A percentile compares a stretch with the other conserved stretches of the same genome.
Evolutionary conservation across 2,888 invertebrate species (phyloP).

Genomic region (Coremacera marginata): DNA sequence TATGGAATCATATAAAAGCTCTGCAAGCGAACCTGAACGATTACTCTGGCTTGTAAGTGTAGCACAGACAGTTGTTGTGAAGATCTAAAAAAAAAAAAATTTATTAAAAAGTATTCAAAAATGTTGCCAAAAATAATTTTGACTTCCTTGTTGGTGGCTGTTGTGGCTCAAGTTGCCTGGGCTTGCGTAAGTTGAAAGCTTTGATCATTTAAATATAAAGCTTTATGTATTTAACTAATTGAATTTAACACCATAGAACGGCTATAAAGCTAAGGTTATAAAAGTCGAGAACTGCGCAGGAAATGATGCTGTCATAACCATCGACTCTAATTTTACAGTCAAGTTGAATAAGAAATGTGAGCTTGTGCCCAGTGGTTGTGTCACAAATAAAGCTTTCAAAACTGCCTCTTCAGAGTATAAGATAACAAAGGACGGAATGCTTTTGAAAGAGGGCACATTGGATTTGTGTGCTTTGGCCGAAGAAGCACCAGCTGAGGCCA

Average conservation of each 20-base stretch:
- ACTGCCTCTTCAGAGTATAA: conserved; percentile 66
- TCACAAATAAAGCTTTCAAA: conserved; percentile 66
- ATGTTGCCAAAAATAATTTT: conserved; percentile 41
- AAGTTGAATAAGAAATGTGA: conserved; percentile 69
- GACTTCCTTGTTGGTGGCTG: conserved; percentile 34
- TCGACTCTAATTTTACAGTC: conserved; percentile 59
- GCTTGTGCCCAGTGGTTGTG: conserved; percentile 68
- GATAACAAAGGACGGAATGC: conserved; percentile 68
- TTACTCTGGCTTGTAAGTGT: background rate
- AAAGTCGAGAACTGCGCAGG: conserved; percentile 66
- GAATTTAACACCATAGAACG: conserved; percentile 56
- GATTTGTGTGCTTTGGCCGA: conserved; percentile 67
- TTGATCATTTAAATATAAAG: too few species aligned
- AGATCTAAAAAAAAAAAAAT: background rate
- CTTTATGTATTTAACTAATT: background rate
- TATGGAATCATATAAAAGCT: conserved; percentile 21
- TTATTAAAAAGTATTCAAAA: background rate
- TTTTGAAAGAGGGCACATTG: conserved; percentile 67
- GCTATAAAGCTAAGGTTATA: conserved; percentile 63
- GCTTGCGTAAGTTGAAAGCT: conserved; percentile 61
- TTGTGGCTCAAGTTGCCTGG: conserved; percentile 47
- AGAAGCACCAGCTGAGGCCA: conserved; percentile 54
- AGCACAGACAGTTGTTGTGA: background rate
- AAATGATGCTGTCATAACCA: conserved; percentile 54
- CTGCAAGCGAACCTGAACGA: background rate